These are phyloP conservation scores for Capreolus pygargus DNA, from an alignment of 2,113 vertebrate species.

Conservation along the genomic window DNA sequence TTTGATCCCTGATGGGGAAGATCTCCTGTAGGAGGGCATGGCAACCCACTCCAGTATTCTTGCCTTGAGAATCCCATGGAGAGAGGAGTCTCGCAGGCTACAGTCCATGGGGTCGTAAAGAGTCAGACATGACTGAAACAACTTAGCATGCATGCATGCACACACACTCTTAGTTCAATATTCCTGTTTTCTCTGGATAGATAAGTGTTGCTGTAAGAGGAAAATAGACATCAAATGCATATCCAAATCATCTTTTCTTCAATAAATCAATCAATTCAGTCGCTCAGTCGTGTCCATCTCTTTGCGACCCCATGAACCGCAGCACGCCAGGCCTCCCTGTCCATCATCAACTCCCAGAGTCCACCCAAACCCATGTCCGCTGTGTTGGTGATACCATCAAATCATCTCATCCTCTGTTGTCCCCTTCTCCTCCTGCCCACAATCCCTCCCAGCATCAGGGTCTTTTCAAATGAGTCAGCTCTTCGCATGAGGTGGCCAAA, in stretches of 20 bases:
- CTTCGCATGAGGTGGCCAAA: too few species aligned
- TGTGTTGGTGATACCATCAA: too few species aligned
- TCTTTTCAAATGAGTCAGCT: too few species aligned
- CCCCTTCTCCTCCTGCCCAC: too few species aligned
- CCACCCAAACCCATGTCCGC: too few species aligned
- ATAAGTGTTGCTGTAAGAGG: not conserved
- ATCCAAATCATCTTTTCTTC: not conserved
- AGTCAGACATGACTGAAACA: not conserved
- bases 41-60: not conserved
- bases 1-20: not conserved
- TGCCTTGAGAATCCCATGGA: not conserved
- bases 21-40: not conserved
- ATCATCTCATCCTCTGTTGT: too few species aligned
- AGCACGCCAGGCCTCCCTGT: too few species aligned
- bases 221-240: not conserved
- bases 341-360: too few species aligned
- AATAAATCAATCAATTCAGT: too few species aligned
- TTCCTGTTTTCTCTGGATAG: not conserved
- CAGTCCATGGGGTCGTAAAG: not conserved
- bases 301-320: too few species aligned
- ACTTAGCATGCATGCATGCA: not conserved
- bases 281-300: too few species aligned
- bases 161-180: not conserved
- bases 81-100: not conserved
- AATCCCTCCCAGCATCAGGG: too few species aligned